Evolutionary conservation across 2,888 invertebrate genomes (phyloP).

Genomic region (Celastrina argiolus): DNA sequence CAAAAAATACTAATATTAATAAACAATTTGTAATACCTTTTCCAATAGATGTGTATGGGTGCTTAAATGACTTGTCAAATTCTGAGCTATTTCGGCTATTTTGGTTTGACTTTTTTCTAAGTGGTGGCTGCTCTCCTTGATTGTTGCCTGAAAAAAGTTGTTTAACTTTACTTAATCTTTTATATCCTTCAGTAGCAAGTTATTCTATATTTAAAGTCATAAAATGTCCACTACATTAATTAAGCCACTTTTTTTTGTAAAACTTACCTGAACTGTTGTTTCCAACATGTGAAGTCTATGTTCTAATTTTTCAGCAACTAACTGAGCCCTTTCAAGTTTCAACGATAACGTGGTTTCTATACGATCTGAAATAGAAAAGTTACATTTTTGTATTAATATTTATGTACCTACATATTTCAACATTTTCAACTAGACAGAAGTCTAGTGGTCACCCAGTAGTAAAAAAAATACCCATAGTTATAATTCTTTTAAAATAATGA

Average conservation of each 20-base stretch:
- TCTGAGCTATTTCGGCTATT: slow-evolving; percentile 57
- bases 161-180: too few species aligned
- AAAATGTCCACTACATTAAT: neutral
- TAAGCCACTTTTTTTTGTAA: neutral
- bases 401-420: too few species aligned
- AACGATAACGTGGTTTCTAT: slow-evolving; percentile 66
- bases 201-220: neutral
- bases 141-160: slow-evolving; percentile 63
- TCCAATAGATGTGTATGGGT: slow-evolving; percentile 60
- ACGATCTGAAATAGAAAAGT: slow-evolving; percentile 51
- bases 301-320: slow-evolving; percentile 70
- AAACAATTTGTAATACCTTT: slow-evolving; percentile 48
- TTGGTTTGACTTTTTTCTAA: slow-evolving; percentile 61
- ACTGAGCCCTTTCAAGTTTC: slow-evolving; percentile 67
- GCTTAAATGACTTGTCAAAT: slow-evolving; percentile 60
- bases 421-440: too few species aligned
- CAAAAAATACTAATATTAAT: neutral
- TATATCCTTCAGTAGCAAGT: neutral
- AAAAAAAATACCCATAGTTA: too few species aligned
- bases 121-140: slow-evolving; percentile 63
- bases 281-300: slow-evolving; percentile 69
- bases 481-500: too few species aligned
- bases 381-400: neutral
- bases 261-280: slow-evolving; percentile 58
- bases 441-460: too few species aligned